phyloP scores from a whole-genome alignment of 2,797 vertebrate species.

The Siniperca obscura region DNA sequence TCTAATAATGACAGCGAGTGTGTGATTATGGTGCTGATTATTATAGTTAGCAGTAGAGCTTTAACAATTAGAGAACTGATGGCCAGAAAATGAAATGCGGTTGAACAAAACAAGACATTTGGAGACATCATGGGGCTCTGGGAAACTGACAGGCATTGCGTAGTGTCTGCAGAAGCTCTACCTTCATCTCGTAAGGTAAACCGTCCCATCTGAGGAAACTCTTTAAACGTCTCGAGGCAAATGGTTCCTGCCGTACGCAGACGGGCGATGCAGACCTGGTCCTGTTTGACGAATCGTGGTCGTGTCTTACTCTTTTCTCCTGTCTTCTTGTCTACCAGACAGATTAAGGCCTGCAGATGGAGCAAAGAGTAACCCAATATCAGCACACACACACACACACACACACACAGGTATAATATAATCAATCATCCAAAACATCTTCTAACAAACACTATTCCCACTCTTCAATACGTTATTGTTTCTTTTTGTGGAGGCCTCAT shows the following conservation, averaged over 20 bases:
- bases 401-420: neutral
- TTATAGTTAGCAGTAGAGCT: too few species aligned
- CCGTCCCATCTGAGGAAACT: slow-evolving; percentile 98
- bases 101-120: neutral
- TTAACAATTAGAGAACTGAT: neutral
- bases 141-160: too few species aligned
- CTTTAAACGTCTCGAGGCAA: slow-evolving; percentile 99
- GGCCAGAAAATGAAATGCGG: neutral
- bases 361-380: neutral
- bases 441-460: neutral
- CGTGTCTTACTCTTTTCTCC: slow-evolving; percentile 97
- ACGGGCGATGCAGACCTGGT: slow-evolving; percentile 97
- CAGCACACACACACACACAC: slow-evolving; percentile 1
- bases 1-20: neutral
- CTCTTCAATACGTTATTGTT: neutral
- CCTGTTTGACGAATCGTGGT: slow-evolving; percentile 98
- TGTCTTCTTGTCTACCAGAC: slow-evolving; percentile 97
- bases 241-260: slow-evolving; percentile 97
- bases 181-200: slow-evolving; percentile 99
- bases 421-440: neutral
- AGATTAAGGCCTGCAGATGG: slow-evolving; percentile 94
- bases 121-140: too few species aligned
- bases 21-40: neutral
- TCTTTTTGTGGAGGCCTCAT: neutral
- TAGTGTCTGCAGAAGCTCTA: slow-evolving; percentile 52